Evolutionary conservation across 2,797 vertebrate species (phyloP), one percentile per base, ranked within the genome.

Genomic region (Pseudomugil tenellus): DNA sequence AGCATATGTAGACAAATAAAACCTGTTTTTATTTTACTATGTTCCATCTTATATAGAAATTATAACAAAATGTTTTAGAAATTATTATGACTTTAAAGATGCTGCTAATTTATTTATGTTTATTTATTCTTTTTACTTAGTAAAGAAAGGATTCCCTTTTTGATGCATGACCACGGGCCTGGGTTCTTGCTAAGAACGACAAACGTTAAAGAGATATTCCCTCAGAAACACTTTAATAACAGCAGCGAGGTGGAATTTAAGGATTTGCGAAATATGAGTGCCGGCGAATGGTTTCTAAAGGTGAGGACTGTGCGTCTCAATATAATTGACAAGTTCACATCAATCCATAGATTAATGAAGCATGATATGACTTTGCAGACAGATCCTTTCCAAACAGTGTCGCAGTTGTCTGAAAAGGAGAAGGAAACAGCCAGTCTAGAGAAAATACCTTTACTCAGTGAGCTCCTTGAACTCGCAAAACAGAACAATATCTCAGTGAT

Each of bases 261-360:
- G 1, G 91, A 96, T 25, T 87, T 98, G 53, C 71, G 87, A 84
- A 86, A 25, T 41, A 84, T 99, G 60, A 95, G 97, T 54, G 96
- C 97, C 6, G 97, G 97, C n/a, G 72, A 94, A 73, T 98, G 97
- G 95, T 99, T 98, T 83, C 17, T 96, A 21, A 70, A 96, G 95
- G 98, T 99, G 80, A 96, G 86, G n/a, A 8, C 10, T 56, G 1
- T 17, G 6, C 19, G 41, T 64, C 31, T 16, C 34, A 5, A 28
- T n/a, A 9, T 37, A 39, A 0, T 12, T 6, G 2, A 56, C 13
- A 35, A 23, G 26, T 11, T 46, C 13, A 14, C 9, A 29, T 7
- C 16, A 3, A 51, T 10, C 35, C 53, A 9, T 12, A 41, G 31
- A 78, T 10, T 64, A 6, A 6, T 10, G n/a, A 58, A 9, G 8